A percentile compares a stretch with the other conserved stretches of the same genome.
Conservation (phyloP, 2,113 vertebrate species). For the Podarcis cretensis region DNA sequence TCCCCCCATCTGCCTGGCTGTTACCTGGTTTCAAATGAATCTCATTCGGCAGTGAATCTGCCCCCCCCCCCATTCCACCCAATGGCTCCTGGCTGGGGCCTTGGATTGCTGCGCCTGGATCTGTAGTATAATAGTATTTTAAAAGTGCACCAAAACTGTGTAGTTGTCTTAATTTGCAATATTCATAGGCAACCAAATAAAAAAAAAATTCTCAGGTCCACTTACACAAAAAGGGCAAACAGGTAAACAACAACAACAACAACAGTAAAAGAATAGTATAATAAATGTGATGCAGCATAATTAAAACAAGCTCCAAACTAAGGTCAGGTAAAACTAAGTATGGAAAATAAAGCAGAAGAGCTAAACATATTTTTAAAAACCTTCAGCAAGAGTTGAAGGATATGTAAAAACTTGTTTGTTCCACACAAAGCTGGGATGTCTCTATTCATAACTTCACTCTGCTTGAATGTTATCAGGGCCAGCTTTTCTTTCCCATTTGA, state of each 20-base stretch:
- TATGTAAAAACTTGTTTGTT: not conserved
- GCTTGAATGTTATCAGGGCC: not conserved
- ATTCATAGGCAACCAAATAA: not conserved
- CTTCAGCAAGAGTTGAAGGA: not conserved
- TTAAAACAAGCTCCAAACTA: not conserved
- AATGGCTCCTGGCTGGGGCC: too few relatives aligned
- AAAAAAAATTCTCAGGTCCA: not conserved
- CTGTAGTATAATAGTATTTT: not conserved
- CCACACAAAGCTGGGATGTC: not conserved
- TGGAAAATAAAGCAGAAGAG: not conserved
- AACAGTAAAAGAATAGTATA: not conserved
- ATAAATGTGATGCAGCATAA: not conserved
- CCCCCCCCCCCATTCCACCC: too few relatives aligned
- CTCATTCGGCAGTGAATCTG: too few relatives aligned
- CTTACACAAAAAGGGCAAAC: not conserved
- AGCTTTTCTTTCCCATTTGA: conserved; percentile 34
- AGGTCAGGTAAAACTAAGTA: not conserved
- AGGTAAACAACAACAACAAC: not conserved
- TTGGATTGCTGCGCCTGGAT: not conserved
- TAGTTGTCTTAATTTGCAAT: not conserved
- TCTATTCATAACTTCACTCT: not conserved
- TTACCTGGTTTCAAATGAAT: too few relatives aligned
- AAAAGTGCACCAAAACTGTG: not conserved
- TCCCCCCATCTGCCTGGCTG: too few relatives aligned
- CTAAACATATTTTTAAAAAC: not conserved